Conservation (phyloP, 2,888 invertebrate genomes). For the Machimus atricapillus region DNA sequence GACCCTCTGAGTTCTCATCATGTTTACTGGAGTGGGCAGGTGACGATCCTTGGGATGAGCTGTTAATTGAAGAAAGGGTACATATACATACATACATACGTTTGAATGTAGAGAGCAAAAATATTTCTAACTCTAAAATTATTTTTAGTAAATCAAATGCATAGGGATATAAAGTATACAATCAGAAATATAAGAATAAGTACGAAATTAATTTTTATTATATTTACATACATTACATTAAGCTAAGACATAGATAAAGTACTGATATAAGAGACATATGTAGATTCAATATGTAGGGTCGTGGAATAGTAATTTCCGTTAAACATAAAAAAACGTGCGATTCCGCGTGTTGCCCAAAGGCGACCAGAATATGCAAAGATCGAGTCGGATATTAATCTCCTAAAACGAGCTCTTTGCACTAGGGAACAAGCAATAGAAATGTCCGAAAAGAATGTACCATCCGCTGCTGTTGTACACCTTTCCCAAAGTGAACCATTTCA, state of each 20-base stretch:
- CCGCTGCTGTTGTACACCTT: conserved; percentile 1
- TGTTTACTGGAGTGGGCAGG: neutral
- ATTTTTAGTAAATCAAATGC: neutral
- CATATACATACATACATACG: no score
- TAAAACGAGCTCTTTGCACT: neutral
- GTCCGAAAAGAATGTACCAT: conserved; percentile 6
- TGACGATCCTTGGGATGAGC: neutral
- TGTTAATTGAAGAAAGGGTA: neutral
- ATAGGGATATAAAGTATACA: neutral
- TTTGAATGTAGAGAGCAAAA: no score
- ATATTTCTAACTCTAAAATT: no score
- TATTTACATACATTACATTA: no score
- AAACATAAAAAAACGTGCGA: neutral
- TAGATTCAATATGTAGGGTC: no score
- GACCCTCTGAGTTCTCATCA: neutral
- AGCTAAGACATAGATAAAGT: no score
- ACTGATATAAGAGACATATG: no score
- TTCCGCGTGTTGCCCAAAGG: neutral
- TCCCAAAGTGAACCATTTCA: conserved; percentile 34
- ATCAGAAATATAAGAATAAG: neutral
- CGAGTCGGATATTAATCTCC: neutral
- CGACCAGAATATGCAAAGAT: neutral
- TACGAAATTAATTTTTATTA: no score
- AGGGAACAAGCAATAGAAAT: neutral
- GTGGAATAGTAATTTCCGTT: neutral